Evolutionary conservation across 2,888 invertebrate genomes (phyloP).

Genomic region (Microdon myrmicae): DNA sequence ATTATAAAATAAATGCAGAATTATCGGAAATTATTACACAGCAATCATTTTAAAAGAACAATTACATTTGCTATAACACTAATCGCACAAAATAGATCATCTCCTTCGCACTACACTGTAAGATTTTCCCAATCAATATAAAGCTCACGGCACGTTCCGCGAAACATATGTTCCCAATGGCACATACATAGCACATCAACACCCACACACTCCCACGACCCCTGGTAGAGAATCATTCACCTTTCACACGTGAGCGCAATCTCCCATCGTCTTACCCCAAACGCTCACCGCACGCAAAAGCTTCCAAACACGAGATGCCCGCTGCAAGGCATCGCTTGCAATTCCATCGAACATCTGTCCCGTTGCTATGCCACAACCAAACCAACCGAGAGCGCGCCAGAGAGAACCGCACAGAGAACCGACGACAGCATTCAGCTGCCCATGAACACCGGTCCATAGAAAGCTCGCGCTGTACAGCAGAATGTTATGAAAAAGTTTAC

Average conservation of each 20-base stretch:
- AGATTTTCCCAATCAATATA: too few relatives aligned
- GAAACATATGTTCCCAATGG: too few relatives aligned
- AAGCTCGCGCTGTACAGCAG: slow-evolving; percentile 13
- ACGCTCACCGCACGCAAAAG: slow-evolving; percentile 7
- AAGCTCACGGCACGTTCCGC: too few relatives aligned
- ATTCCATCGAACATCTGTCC: slow-evolving; percentile 38
- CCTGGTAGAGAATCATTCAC: slow-evolving; percentile 23
- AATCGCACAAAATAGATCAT: too few relatives aligned
- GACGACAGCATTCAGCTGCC: too few relatives aligned
- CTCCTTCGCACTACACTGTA: too few relatives aligned
- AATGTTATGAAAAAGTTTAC: too few relatives aligned
- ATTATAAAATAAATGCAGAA: too few relatives aligned
- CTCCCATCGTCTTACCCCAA: slow-evolving; percentile 44
- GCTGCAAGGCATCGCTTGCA: slow-evolving; percentile 21
- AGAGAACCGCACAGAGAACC: not conserved
- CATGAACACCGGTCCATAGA: slow-evolving; percentile 1
- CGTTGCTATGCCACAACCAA: slow-evolving; percentile 42
- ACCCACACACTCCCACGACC: not conserved
- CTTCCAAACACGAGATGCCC: slow-evolving; percentile 14
- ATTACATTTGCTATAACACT: too few relatives aligned
- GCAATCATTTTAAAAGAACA: too few relatives aligned
- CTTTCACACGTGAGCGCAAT: slow-evolving; percentile 45
- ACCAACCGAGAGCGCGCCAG: not conserved
- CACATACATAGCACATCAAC: not conserved
- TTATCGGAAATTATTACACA: too few relatives aligned